Conservation (phyloP, 2,113 vertebrate species). For the Salminus brasiliensis region DNA sequence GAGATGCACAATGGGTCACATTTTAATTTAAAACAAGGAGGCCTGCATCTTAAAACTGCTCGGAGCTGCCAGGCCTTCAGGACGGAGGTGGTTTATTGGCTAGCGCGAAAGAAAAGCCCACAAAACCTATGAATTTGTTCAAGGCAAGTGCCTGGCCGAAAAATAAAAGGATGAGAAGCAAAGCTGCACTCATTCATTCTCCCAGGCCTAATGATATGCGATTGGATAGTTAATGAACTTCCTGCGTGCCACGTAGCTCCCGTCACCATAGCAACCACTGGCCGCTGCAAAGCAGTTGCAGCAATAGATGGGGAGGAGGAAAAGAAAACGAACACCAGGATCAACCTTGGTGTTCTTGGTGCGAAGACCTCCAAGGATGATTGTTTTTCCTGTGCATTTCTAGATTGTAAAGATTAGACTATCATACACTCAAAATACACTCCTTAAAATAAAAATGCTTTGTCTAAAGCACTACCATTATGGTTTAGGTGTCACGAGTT, state of each 20-base stretch:
- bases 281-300: conserved; percentile 42
- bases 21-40: conserved; percentile 50
- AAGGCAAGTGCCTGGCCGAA: conserved; percentile 27
- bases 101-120: conserved; percentile 4
- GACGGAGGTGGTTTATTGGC: conserved; percentile 38
- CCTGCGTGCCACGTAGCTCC: conserved; percentile 67
- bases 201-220: conserved; percentile 72
- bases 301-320: conserved; percentile 16
- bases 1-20: conserved; percentile 63
- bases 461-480: too few species aligned
- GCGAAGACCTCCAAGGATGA: conserved; percentile 1
- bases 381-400: background rate
- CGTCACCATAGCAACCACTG: conserved; percentile 76
- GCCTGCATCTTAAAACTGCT: conserved; percentile 46
- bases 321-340: conserved; percentile 29
- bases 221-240: conserved; percentile 78
- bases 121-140: conserved; percentile 49
- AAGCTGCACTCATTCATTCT: conserved; percentile 55
- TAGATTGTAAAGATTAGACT: background rate
- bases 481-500: too few species aligned
- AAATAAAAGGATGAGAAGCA: conserved; percentile 45
- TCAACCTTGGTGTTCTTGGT: conserved; percentile 17
- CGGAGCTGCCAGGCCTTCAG: conserved; percentile 53
- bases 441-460: too few species aligned
- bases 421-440: too few species aligned